phyloP scores from a whole-genome alignment of 2,888 invertebrate species.

The Chrysolina haemoptera region DNA sequence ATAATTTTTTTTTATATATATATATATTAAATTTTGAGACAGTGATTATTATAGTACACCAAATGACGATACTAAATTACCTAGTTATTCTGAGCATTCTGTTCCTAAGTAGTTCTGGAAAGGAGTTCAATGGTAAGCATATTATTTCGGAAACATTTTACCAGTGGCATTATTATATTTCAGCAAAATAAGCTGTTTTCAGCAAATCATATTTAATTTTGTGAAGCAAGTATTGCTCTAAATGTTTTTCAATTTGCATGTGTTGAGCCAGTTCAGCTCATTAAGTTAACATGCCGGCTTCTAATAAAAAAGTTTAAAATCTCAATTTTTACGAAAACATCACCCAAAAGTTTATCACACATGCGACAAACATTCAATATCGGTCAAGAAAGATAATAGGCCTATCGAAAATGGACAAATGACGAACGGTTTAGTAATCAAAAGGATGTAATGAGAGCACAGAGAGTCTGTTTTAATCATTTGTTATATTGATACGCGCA shows the following conservation, averaged over 20 bases:
- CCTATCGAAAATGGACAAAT: constrained; percentile 24
- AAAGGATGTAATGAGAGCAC: constrained; percentile 21
- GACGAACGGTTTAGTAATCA: constrained; percentile 24
- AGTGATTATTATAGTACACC: constrained; percentile 23
- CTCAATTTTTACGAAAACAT: not conserved
- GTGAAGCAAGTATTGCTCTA: not conserved
- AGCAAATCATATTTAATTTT: not conserved
- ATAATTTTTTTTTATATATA: constrained; percentile 29
- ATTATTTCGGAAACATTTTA: constrained; percentile 29
- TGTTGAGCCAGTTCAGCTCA: not conserved
- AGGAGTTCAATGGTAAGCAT: constrained; percentile 47
- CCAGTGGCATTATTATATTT: constrained; percentile 25
- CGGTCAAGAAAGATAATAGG: constrained; percentile 17
- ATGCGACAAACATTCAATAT: constrained; percentile 7
- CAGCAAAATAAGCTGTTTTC: constrained; percentile 21
- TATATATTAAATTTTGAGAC: constrained; percentile 32
- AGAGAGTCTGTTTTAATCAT: constrained; percentile 30
- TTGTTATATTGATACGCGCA: constrained; percentile 9
- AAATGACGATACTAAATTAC: constrained; percentile 32
- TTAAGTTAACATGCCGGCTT: not conserved
- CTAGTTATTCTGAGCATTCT: constrained; percentile 30
- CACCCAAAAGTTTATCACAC: constrained; percentile 13
- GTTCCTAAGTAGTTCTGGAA: constrained; percentile 32
- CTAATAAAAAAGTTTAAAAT: not conserved
- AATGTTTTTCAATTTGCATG: not conserved